These are phyloP conservation scores for Esox lucius DNA, from an alignment of 2,797 vertebrate species.

Conservation along the genomic window DNA sequence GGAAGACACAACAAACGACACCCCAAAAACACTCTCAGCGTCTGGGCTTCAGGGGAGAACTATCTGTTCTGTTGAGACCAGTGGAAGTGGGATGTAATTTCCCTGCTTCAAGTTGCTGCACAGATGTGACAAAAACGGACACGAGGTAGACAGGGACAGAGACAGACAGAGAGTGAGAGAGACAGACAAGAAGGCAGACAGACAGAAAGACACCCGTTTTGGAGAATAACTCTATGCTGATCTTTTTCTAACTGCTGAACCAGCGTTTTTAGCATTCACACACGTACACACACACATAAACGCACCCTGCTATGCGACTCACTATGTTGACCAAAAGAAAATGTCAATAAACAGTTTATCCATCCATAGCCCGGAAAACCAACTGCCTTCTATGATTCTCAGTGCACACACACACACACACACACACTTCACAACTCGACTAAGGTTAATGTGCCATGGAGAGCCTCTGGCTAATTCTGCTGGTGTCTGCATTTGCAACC, in stretches of 20 bases:
- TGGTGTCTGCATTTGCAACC: constrained; percentile 18
- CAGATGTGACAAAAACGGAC: constrained; percentile 4
- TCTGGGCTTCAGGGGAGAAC: no score
- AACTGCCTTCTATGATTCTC: constrained; percentile 56
- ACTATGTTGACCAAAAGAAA: constrained; percentile 68
- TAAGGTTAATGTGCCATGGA: constrained; percentile 66
- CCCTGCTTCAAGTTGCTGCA: neutral
- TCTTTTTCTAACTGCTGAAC: constrained; percentile 67
- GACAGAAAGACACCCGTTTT: neutral
- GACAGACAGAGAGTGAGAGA: constrained; percentile 33
- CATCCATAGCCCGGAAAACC: constrained; percentile 63
- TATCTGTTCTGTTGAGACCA: no score
- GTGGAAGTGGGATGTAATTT: no score
- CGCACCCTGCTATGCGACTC: constrained; percentile 48
- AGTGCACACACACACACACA: constrained; percentile 27
- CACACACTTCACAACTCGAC: constrained; percentile 33
- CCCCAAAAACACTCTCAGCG: neutral
- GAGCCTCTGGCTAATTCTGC: constrained; percentile 51
- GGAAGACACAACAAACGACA: neutral
- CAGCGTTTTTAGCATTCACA: constrained; percentile 42
- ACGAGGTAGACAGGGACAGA: constrained; percentile 22
- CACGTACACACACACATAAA: constrained; percentile 28
- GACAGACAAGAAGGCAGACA: neutral
- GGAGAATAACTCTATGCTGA: constrained; percentile 46
- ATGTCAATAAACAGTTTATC: constrained; percentile 76